Percentiles rank a stretch among this genome's conserved stretches.
Evolutionary conservation across 2,888 invertebrate genomes (phyloP).

Genomic region (Toxonevra muliebris): DNA sequence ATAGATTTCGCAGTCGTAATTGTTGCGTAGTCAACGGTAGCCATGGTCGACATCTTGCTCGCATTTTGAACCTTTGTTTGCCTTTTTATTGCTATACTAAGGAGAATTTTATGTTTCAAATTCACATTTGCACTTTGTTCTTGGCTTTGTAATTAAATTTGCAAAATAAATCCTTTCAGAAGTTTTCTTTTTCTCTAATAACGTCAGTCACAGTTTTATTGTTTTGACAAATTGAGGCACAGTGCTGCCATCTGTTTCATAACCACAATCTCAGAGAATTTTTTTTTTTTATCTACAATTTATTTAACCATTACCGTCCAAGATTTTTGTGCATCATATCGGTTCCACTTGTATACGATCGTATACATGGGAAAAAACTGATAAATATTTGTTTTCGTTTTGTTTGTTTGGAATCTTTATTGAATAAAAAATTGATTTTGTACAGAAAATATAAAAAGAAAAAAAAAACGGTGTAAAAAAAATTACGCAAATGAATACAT

Average conservation of each 20-base stretch:
- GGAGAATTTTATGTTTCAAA: background rate
- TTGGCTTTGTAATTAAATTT: constrained; percentile 8
- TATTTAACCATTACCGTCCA: too few species aligned
- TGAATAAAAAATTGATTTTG: too few species aligned
- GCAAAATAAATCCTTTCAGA: constrained; percentile 16
- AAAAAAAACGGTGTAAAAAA: too few species aligned
- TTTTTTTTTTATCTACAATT: too few species aligned
- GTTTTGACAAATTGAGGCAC: constrained; percentile 6
- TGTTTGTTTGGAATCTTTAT: too few species aligned
- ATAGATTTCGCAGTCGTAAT: constrained; percentile 80
- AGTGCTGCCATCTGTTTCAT: background rate
- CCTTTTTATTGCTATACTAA: constrained; percentile 10
- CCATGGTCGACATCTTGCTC: constrained; percentile 57
- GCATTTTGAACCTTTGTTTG: constrained; percentile 46
- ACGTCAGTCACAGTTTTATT: background rate
- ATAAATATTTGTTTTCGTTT: too few species aligned
- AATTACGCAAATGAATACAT: too few species aligned
- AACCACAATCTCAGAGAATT: too few species aligned
- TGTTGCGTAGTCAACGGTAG: constrained; percentile 83
- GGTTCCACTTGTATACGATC: too few species aligned
- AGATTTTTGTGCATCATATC: too few species aligned
- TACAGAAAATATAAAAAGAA: too few species aligned
- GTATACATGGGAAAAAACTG: too few species aligned
- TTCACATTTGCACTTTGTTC: constrained; percentile 20
- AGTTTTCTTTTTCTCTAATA: constrained; percentile 17